These are phyloP conservation scores for Malacoraja senta DNA, from an alignment of 2,797 vertebrate species.

Conservation along the genomic window DNA sequence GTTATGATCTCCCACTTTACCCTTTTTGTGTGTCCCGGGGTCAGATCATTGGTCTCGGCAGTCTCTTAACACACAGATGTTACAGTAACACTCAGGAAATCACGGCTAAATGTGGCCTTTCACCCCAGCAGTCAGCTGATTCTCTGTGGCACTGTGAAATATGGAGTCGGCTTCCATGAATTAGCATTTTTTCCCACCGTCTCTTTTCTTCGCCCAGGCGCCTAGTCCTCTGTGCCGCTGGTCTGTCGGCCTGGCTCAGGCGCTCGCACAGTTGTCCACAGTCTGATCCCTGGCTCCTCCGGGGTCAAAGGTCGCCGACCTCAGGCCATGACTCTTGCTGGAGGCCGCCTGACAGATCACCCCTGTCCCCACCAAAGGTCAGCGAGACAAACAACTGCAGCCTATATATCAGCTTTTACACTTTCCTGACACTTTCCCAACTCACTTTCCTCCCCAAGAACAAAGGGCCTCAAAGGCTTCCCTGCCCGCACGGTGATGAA, in stretches of 20 bases:
- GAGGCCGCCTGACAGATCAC: conserved; percentile 96
- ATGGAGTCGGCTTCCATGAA: conserved; percentile 85
- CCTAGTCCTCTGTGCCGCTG: conserved; percentile 67
- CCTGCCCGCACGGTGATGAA: conserved; percentile 41
- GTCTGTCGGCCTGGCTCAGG: conserved; percentile 62
- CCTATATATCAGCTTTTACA: conserved; percentile 87
- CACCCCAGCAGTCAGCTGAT: conserved; percentile 88
- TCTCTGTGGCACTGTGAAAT: conserved; percentile 84
- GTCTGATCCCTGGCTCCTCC: conserved; percentile 83
- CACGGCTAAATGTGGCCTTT: conserved; percentile 83
- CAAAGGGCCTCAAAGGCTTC: conserved; percentile 47
- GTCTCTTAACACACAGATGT: conserved; percentile 89
- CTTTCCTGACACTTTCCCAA: conserved; percentile 67
- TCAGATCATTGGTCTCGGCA: conserved; percentile 74
- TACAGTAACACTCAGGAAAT: conserved; percentile 94
- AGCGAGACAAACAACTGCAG: conserved; percentile 80
- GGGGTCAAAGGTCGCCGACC: conserved; percentile 87
- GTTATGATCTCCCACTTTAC: conserved; percentile 61
- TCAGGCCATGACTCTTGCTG: conserved; percentile 78
- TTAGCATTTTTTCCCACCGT: conserved; percentile 88
- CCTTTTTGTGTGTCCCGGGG: conserved; percentile 56
- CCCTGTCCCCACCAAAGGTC: conserved; percentile 77
- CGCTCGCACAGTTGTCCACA: conserved; percentile 75
- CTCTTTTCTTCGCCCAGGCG: conserved; percentile 65
- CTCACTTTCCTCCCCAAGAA: conserved; percentile 71